Conservation (phyloP, 2,797 vertebrate genomes). For the Bradypodion ventrale region DNA sequence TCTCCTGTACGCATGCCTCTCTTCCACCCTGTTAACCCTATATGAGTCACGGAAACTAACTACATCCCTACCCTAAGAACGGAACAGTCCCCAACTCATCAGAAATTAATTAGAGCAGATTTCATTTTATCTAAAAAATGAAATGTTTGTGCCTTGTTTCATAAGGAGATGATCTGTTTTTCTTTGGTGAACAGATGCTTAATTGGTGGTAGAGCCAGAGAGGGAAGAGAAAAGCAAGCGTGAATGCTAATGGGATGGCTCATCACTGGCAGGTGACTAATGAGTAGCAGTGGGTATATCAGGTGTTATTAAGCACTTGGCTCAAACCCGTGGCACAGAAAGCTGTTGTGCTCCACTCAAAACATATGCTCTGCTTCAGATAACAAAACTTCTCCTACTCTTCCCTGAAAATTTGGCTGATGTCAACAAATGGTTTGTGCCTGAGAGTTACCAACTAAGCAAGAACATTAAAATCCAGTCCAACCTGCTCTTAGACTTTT, state of each 20-base stretch:
- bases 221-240: slow-evolving; percentile 39
- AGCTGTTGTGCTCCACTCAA: slow-evolving; percentile 50
- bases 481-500: background rate
- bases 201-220: slow-evolving; percentile 51
- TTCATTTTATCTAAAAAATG: slow-evolving; percentile 43
- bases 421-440: slow-evolving; percentile 3
- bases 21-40: too few species aligned
- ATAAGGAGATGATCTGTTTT: slow-evolving; percentile 48
- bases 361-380: slow-evolving; percentile 60
- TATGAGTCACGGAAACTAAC: background rate
- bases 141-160: slow-evolving; percentile 45
- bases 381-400: slow-evolving; percentile 9
- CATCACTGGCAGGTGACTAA: slow-evolving; percentile 60
- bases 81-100: slow-evolving; percentile 13
- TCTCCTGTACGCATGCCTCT: background rate
- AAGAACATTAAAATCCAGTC: background rate
- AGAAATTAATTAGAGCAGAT: slow-evolving; percentile 50
- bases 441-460: slow-evolving; percentile 10
- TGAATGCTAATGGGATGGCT: slow-evolving; percentile 54
- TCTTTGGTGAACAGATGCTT: slow-evolving; percentile 64
- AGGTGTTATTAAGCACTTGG: slow-evolving; percentile 70
- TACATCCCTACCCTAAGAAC: background rate
- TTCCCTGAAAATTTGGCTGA: slow-evolving; percentile 31
- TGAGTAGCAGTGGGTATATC: slow-evolving; percentile 49
- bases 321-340: slow-evolving; percentile 44